Conservation (phyloP, 2,888 invertebrate species). For the Lamellibrachia columna region DNA sequence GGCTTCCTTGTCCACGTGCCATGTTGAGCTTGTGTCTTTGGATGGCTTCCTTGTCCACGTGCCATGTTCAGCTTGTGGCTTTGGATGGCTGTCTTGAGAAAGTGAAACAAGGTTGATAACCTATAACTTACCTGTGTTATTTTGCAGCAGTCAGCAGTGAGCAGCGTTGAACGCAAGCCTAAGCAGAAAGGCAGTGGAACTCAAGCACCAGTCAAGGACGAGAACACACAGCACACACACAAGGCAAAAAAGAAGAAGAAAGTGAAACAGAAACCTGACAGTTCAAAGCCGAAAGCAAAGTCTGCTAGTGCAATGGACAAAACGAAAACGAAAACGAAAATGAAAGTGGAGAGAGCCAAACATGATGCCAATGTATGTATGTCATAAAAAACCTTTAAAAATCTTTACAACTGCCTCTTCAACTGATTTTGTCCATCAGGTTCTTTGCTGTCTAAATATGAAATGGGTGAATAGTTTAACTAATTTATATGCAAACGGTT, state of each 20-base stretch:
- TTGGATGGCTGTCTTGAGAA: too few species aligned
- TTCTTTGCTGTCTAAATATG: too few species aligned
- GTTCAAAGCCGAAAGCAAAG: neutral
- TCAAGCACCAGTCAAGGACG: neutral
- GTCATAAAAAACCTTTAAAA: neutral
- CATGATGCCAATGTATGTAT: neutral
- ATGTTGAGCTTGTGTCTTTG: too few species aligned
- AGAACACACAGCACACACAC: neutral
- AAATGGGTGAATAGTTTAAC: too few species aligned
- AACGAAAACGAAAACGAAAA: neutral
- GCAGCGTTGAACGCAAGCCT: constrained; percentile 26
- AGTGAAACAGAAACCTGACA: neutral
- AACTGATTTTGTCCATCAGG: too few species aligned
- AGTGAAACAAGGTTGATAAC: neutral
- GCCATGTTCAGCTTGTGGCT: too few species aligned
- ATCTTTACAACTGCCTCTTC: neutral
- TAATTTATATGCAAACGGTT: too few species aligned
- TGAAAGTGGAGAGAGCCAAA: neutral
- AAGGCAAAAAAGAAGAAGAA: constrained; percentile 3
- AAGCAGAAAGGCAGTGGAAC: neutral
- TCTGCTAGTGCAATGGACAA: neutral
- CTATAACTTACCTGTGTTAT: constrained; percentile 13
- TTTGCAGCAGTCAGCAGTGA: neutral
- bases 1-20: too few species aligned
- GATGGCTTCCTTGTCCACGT: too few species aligned